Evolutionary conservation across 2,113 vertebrate genomes (phyloP).

Genomic region (Gymnogyps californianus): DNA sequence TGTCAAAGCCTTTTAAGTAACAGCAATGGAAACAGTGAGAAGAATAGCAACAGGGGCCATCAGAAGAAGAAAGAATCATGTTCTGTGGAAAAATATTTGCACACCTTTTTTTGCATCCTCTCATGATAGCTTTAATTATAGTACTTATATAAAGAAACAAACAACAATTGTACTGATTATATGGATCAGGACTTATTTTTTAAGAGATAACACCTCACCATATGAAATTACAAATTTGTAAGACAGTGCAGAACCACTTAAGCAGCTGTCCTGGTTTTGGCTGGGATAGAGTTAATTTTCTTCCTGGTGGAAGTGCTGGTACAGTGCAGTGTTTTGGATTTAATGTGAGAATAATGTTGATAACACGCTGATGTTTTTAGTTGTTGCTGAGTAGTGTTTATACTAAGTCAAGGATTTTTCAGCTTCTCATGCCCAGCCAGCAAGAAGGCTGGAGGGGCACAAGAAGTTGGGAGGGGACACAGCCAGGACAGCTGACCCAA

Average conservation of each 20-base stretch:
- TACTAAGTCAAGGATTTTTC: no score
- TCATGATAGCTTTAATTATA: background rate
- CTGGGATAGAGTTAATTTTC: no score
- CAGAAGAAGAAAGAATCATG: background rate
- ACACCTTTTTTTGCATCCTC: background rate
- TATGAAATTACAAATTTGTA: background rate
- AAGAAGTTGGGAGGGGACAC: no score
- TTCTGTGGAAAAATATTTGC: background rate
- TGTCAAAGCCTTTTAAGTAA: slow-evolving; percentile 44
- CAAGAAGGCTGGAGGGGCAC: no score
- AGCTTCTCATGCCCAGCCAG: no score
- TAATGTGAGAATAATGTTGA: no score
- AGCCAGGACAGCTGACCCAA: no score
- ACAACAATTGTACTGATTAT: background rate
- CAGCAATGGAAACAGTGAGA: slow-evolving; percentile 19
- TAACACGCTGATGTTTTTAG: no score
- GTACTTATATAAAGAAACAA: background rate
- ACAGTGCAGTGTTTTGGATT: no score
- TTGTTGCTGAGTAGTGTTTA: no score
- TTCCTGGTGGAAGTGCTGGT: no score
- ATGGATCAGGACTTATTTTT: background rate
- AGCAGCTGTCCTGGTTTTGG: background rate
- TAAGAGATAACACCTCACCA: background rate
- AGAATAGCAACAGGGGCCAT: background rate
- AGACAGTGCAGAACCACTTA: background rate